Percentiles rank a stretch among this genome's conserved stretches.
phyloP scores from a whole-genome alignment of 1,140 invertebrate genomes.

The Sipha flava region DNA sequence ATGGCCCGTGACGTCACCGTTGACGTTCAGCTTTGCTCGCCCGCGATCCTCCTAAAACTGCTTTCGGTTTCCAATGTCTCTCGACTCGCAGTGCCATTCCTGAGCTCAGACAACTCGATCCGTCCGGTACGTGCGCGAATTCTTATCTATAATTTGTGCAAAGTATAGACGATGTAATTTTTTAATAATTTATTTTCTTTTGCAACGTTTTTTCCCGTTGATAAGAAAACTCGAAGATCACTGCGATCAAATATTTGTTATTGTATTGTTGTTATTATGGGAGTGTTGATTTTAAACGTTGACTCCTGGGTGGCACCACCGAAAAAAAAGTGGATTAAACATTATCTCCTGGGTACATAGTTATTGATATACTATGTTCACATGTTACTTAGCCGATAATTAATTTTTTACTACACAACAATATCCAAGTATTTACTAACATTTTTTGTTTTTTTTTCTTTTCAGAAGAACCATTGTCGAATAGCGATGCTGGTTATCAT shows the following conservation, averaged over 20 bases:
- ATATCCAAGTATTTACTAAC: too few species aligned
- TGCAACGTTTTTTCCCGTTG: not conserved
- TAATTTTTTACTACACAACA: too few species aligned
- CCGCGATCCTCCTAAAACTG: slow-evolving; percentile 16
- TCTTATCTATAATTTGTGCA: not conserved
- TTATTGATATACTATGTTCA: too few species aligned
- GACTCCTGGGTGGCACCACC: slow-evolving; percentile 48
- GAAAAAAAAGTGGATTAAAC: slow-evolving; percentile 64
- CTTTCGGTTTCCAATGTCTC: slow-evolving; percentile 11
- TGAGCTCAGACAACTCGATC: not conserved
- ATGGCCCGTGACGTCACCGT: slow-evolving; percentile 18
- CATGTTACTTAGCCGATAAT: too few species aligned
- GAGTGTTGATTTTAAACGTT: slow-evolving; percentile 37
- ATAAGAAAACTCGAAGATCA: too few species aligned
- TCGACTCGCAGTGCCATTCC: not conserved
- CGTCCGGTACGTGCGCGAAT: not conserved
- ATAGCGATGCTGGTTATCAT: slow-evolving; percentile 9
- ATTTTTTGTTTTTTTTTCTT: not conserved
- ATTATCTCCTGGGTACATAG: slow-evolving; percentile 47
- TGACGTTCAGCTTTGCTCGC: not conserved
- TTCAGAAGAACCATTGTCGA: slow-evolving; percentile 15
- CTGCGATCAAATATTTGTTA: not conserved
- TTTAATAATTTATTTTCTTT: not conserved
- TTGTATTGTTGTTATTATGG: slow-evolving; percentile 25
- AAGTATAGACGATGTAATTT: not conserved